Conservation (phyloP, 2,888 invertebrate genomes). For the Anaspis maculata region DNA sequence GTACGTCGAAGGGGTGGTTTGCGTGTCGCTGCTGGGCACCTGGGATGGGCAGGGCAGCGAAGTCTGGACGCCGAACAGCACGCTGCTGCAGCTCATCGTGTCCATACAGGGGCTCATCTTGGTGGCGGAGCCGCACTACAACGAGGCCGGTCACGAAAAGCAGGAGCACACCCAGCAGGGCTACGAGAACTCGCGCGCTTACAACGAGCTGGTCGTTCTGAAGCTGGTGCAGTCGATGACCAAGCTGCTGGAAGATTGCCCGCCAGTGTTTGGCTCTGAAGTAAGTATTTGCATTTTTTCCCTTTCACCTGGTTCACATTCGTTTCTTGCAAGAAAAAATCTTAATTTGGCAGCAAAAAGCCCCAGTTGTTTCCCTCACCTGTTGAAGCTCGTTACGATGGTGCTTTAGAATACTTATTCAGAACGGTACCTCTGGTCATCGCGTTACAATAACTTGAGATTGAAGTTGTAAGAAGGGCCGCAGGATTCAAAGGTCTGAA, state of each 20-base stretch:
- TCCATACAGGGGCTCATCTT: slow-evolving; percentile 94
- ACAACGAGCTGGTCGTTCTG: slow-evolving; percentile 95
- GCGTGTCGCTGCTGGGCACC: slow-evolving; percentile 88
- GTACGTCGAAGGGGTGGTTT: slow-evolving; percentile 91
- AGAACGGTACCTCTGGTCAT: no score
- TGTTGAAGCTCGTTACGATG: no score
- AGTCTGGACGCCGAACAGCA: slow-evolving; percentile 80
- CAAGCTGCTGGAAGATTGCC: slow-evolving; percentile 65
- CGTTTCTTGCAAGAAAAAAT: no score
- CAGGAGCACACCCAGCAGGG: slow-evolving; percentile 88
- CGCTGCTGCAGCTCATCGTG: slow-evolving; percentile 85
- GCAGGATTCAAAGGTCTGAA: no score
- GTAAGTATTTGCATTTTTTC: no score
- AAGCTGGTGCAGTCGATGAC: slow-evolving; percentile 89
- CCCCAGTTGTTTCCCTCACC: no score
- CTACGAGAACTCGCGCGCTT: slow-evolving; percentile 89
- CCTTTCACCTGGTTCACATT: no score
- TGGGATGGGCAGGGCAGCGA: slow-evolving; percentile 96
- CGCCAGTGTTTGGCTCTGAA: no score
- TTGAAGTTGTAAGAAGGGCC: no score
- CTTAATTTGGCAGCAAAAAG: no score
- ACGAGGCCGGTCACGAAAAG: slow-evolving; percentile 96
- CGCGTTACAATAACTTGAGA: no score
- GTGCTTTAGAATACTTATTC: no score
- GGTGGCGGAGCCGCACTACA: slow-evolving; percentile 92